Evolutionary conservation across 2,888 invertebrate species (phyloP).

Genomic region (Hydrotaea cyrtoneurina): DNA sequence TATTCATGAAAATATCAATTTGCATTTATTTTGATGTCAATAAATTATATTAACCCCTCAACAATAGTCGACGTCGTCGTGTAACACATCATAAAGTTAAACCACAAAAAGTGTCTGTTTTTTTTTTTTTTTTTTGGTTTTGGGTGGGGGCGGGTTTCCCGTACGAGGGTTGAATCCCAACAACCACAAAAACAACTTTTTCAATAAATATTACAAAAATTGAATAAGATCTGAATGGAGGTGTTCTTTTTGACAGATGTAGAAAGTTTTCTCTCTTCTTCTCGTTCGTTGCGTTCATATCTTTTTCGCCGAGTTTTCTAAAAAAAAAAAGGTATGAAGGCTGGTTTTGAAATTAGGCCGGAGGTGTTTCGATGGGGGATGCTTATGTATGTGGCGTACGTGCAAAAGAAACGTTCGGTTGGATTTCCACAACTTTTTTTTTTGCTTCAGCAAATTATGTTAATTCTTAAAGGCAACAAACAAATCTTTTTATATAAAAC

Average conservation of each 20-base stretch:
- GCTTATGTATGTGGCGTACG: not conserved
- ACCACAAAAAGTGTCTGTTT: conserved; percentile 48
- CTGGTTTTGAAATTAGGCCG: conserved; percentile 15
- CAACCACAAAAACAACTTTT: conserved; percentile 53
- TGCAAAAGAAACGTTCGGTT: conserved; percentile 27
- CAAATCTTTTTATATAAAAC: conserved; percentile 45
- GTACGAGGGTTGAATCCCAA: not conserved
- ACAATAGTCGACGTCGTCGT: not conserved
- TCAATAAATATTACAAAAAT: conserved; percentile 64
- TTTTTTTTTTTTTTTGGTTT: conserved; percentile 8
- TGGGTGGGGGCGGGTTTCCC: not conserved
- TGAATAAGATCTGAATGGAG: conserved; percentile 49
- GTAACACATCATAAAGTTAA: not conserved
- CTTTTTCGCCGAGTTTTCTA: conserved; percentile 22
- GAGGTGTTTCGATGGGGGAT: not conserved
- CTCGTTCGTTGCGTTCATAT: not conserved
- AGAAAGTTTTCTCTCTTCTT: conserved; percentile 33
- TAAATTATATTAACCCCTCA: conserved; percentile 65
- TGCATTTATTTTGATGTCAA: conserved; percentile 66
- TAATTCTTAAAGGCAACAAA: conserved; percentile 49
- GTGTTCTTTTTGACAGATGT: conserved; percentile 58
- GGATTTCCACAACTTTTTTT: conserved; percentile 17
- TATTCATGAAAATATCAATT: conserved; percentile 68
- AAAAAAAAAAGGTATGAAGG: conserved; percentile 35
- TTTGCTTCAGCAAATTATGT: conserved; percentile 50